Base-by-base conservation (phyloP, 2,797 vertebrate genomes). In the Zalophus californianus region DNA sequence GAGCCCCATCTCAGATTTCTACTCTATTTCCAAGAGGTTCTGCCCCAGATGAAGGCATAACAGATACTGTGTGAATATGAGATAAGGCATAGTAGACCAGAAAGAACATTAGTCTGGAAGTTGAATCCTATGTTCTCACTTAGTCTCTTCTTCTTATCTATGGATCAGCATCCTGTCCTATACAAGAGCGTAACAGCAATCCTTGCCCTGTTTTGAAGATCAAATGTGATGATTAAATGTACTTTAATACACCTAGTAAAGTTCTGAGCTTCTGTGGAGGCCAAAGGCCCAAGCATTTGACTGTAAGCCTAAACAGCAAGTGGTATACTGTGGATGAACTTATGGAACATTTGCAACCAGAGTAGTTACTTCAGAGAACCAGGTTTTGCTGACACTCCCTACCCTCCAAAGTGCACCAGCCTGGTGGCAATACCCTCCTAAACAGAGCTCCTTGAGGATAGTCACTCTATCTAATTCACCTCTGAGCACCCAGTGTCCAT, bases 331-430 rank as follows among this genome's bases (percentile, higher is more conserved):
- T 79, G 41, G 62, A 78, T 58, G 58, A 84, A 60, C 38, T 90
- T 70, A 58, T 0, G 52, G 32, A 85, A 70, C 25, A 72, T 64
- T 54, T 87, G 58, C 80, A 75, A 38, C 79, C 62, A 64, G 38
- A 89, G 64, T 35, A 48, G 23, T 92, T 93, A 64, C n/a, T 29
- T 68, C 75, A 90, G 66, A 93, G 66, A 96, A 78, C 23, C 52
- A 91, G 68, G 48, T n/a, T 87, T 84, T 16, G 12, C 84, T 72
- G 79, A 95, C 8, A 72, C 16, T 80, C 27, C 44, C 4, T 8
- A 15, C 5, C 32, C 41, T 44, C 38, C 27, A 56, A 25, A 66
- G 52, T 66, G 15, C 32, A 68, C 21, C 75, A 56, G 29, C 35
- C 60, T 78, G 23, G 10, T 82, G 66, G 75, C 50, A 60, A 50